phyloP scores from a whole-genome alignment of 2,888 invertebrate genomes.

The Panzeria rudis region DNA sequence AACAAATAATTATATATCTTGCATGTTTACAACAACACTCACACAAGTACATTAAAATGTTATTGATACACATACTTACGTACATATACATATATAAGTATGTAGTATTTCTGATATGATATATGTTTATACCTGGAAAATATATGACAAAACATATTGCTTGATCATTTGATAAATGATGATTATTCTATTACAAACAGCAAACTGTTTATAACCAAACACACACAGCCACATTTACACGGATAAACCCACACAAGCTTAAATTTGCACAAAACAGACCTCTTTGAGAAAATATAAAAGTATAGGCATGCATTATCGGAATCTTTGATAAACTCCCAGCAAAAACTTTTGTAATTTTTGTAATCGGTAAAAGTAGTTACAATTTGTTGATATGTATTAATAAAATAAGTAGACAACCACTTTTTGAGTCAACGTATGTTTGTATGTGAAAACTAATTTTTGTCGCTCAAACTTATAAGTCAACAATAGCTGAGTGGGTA shows the following conservation, averaged over 20 bases:
- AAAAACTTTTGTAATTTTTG: too few relatives aligned
- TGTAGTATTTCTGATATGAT: background rate
- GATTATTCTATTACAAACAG: constrained; percentile 67
- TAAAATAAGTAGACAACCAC: too few relatives aligned
- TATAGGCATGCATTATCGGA: constrained; percentile 33
- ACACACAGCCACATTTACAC: background rate
- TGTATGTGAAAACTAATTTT: too few relatives aligned
- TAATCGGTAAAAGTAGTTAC: too few relatives aligned
- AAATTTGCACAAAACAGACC: background rate
- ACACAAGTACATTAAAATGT: background rate
- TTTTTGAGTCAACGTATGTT: too few relatives aligned
- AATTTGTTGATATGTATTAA: too few relatives aligned
- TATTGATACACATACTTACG: background rate
- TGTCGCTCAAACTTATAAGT: too few relatives aligned
- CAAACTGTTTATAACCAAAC: constrained; percentile 44
- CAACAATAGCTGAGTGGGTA: too few relatives aligned
- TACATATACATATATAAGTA: background rate
- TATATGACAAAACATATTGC: constrained; percentile 67
- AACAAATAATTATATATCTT: constrained; percentile 62
- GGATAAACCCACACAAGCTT: background rate
- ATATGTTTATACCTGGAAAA: constrained; percentile 55
- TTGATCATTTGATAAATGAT: constrained; percentile 71
- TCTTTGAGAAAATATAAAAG: constrained; percentile 8
- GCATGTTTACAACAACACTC: constrained; percentile 13
- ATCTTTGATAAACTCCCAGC: constrained; percentile 28